A percentile compares a stretch with the other conserved stretches of the same genome.
These are phyloP conservation scores for Apolygus lucorum DNA, from an alignment of 1,140 invertebrate species.

Conservation along the genomic window DNA sequence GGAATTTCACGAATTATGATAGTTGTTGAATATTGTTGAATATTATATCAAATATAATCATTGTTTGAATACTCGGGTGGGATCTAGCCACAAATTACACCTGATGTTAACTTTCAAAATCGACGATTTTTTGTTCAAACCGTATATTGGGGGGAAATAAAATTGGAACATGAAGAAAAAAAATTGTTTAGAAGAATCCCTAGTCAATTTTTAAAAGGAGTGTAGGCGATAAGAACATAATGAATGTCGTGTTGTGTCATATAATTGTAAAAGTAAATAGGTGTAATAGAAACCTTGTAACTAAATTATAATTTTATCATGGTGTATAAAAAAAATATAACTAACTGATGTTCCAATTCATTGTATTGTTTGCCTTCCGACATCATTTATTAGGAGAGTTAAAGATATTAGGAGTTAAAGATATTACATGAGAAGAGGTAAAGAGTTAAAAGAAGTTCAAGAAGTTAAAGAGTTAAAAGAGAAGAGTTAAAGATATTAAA, in stretches of 20 bases:
- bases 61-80: not conserved
- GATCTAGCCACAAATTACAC: not conserved
- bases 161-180: not conserved
- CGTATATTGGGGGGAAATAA: not conserved
- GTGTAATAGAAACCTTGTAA: not conserved
- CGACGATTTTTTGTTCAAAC: not conserved
- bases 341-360: not conserved
- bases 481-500: too few relatives aligned
- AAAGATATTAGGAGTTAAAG: too few relatives aligned
- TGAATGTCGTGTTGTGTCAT: slow-evolving; percentile 15
- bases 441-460: too few relatives aligned
- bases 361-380: too few relatives aligned
- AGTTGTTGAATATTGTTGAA: too few relatives aligned
- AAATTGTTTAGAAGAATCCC: not conserved
- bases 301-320: slow-evolving; percentile 8
- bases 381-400: too few relatives aligned
- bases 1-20: too few relatives aligned
- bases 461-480: too few relatives aligned
- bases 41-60: too few relatives aligned
- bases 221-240: slow-evolving; percentile 5
- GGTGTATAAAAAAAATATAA: slow-evolving; percentile 16
- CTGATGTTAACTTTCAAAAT: not conserved
- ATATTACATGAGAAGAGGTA: too few relatives aligned
- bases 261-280: not conserved
- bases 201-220: slow-evolving; percentile 1